These are phyloP conservation scores for Spheniscus mendiculus DNA, from an alignment of 2,113 vertebrate species.

Conservation along the genomic window DNA sequence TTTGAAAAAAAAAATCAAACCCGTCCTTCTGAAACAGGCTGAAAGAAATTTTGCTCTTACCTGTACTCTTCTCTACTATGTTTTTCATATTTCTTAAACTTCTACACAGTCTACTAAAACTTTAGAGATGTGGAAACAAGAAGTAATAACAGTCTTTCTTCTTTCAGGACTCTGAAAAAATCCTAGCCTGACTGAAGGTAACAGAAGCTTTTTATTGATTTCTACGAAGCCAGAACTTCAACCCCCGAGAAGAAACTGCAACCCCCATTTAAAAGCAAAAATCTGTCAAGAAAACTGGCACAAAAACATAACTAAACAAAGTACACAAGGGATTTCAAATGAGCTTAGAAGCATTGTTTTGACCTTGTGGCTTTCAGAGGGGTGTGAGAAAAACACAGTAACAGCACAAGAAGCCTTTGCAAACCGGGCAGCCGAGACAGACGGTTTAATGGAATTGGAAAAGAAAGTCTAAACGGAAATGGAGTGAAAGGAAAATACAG, in stretches of 20 bases:
- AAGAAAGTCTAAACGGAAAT: constrained; percentile 42
- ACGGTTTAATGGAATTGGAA: background rate
- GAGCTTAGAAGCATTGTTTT: constrained; percentile 49
- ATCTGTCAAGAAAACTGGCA: constrained; percentile 12
- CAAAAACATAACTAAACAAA: constrained; percentile 39
- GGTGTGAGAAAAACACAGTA: constrained; percentile 19
- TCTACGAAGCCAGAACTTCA: background rate
- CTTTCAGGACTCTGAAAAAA: background rate
- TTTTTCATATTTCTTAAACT: background rate
- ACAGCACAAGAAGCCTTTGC: constrained; percentile 10
- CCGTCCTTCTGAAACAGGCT: background rate
- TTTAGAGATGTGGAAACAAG: background rate
- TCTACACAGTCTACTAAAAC: background rate
- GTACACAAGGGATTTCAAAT: constrained; percentile 38
- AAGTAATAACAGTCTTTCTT: background rate
- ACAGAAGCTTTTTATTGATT: background rate
- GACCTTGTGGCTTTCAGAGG: constrained; percentile 22
- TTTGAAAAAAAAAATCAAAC: background rate
- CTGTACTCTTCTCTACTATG: background rate
- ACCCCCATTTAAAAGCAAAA: background rate
- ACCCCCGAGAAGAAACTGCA: background rate
- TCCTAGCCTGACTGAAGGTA: background rate
- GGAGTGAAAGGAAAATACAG: constrained; percentile 29
- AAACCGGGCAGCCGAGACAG: background rate
- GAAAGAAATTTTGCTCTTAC: background rate